Conservation (phyloP, 2,888 invertebrate species). For the Torymus aiolomorphi region DNA sequence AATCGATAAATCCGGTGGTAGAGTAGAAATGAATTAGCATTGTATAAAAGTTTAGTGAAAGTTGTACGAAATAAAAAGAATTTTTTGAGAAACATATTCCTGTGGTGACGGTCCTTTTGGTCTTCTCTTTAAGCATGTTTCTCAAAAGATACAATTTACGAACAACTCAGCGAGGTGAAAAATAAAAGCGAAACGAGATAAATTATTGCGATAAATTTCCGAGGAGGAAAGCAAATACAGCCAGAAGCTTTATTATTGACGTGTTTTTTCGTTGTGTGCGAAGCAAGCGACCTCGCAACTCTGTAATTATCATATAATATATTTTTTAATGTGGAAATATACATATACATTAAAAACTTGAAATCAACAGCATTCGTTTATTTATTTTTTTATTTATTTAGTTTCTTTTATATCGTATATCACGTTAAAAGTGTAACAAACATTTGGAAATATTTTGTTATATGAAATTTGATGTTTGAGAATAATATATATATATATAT, state of each 20-base stretch:
- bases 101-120: constrained; percentile 37
- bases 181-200: constrained; percentile 3
- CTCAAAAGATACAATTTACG: constrained; percentile 43
- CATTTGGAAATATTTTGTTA: constrained; percentile 39
- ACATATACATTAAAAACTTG: constrained; percentile 66
- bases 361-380: constrained; percentile 60
- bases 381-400: constrained; percentile 49
- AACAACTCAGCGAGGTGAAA: neutral
- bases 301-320: constrained; percentile 64
- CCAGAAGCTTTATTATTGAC: constrained; percentile 44
- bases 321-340: constrained; percentile 66
- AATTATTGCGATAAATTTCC: constrained; percentile 14
- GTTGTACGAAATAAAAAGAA: neutral
- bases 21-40: constrained; percentile 32
- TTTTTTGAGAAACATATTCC: constrained; percentile 53
- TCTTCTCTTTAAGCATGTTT: constrained; percentile 47
- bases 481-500: constrained; percentile 50
- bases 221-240: constrained; percentile 25
- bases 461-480: constrained; percentile 46
- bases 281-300: constrained; percentile 53
- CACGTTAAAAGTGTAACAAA: constrained; percentile 50
- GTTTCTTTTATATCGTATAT: constrained; percentile 43
- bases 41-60: constrained; percentile 38
- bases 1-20: constrained; percentile 49
- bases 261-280: constrained; percentile 34